These are phyloP conservation scores for Protodeltote pygarga DNA, from an alignment of 2,888 invertebrate species.

Conservation along the genomic window DNA sequence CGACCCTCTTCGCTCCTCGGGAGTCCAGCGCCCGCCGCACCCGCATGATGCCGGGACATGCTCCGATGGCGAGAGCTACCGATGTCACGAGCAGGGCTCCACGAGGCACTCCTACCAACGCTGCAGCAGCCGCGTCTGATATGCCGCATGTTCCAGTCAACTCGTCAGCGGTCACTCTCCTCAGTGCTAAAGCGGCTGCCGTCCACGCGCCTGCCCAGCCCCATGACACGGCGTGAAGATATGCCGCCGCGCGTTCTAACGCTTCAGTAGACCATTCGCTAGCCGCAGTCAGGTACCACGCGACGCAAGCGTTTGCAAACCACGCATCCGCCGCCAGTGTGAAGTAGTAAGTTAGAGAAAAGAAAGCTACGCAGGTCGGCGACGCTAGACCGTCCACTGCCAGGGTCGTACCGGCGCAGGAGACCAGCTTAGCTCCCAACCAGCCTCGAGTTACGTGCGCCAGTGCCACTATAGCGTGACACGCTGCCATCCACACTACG, in stretches of 20 bases:
- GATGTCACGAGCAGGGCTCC: conserved; percentile 89
- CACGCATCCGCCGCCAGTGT: conserved; percentile 93
- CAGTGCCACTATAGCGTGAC: conserved; percentile 93
- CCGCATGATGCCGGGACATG: conserved; percentile 91
- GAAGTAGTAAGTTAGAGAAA: conserved; percentile 92
- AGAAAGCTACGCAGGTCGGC: conserved; percentile 90
- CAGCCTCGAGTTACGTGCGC: conserved; percentile 91
- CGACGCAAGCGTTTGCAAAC: conserved; percentile 95
- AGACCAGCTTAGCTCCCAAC: conserved; percentile 75
- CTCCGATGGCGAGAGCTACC: conserved; percentile 90
- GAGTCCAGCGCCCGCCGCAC: conserved; percentile 88
- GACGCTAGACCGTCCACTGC: conserved; percentile 84
- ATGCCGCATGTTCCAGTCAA: conserved; percentile 94
- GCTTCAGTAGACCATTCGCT: conserved; percentile 98
- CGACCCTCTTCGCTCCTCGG: conserved; percentile 89
- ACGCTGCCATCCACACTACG: conserved; percentile 95
- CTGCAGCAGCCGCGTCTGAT: conserved; percentile 86
- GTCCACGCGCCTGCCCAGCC: conserved; percentile 95
- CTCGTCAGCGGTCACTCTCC: conserved; percentile 92
- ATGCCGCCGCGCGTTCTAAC: conserved; percentile 93
- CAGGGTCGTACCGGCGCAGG: conserved; percentile 71
- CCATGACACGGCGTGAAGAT: conserved; percentile 96
- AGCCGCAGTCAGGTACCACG: conserved; percentile 96
- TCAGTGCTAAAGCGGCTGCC: conserved; percentile 92
- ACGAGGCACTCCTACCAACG: conserved; percentile 88